Base-by-base conservation (phyloP, 2,888 invertebrate genomes). In the Physocephala rufipes region DNA sequence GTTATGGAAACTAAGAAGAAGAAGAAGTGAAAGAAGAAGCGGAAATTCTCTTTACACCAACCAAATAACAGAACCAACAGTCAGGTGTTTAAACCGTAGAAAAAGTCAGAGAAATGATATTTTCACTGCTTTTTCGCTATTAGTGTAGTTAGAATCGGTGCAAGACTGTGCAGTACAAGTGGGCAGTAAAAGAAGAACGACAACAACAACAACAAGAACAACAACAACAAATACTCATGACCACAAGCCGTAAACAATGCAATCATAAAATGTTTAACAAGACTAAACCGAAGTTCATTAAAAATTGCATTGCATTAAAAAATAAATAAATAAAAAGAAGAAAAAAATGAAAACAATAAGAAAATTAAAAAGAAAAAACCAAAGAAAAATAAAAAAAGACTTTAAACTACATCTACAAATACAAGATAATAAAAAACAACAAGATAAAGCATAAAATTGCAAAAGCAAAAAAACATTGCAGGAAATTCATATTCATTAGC, bases 351-450 rank as follows among this genome's bases (percentile, higher is more conserved):
- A 21, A 24, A 21, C 45, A 63, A 59, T 21, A 28, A 36, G 5
- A 36, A 36, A 36, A 9, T 36, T 36, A 36, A 36, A 36, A 7
- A 36, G 9, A 4, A 36, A 36, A 4, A 36, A 36, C 36, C n/a
- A n/a, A n/a, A n/a, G n/a, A n/a, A n/a, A n/a, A n/a, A n/a, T n/a
- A n/a, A n/a, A n/a, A n/a, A 36, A 36, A 4, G 36, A 30, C 30
- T n/a, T n/a, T n/a, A n/a, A 26, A 30, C 62, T 43, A 62, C 62
- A 62, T 15, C 47, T 45, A 19, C 62, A 45, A 26, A 36, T 19
- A 45, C 24, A 45, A 63, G 1, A 45, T 13, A 15, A 45, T 16
- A n/a, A 59, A 59, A 26, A 28, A 28, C 24, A 59, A 36, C 36
- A 36, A 36, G 36, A 36, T 36, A 9, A 9, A 36, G 9, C 36